These are phyloP conservation scores for Priocnemis perturbator DNA, from an alignment of 2,888 invertebrate genomes.

Conservation along the genomic window DNA sequence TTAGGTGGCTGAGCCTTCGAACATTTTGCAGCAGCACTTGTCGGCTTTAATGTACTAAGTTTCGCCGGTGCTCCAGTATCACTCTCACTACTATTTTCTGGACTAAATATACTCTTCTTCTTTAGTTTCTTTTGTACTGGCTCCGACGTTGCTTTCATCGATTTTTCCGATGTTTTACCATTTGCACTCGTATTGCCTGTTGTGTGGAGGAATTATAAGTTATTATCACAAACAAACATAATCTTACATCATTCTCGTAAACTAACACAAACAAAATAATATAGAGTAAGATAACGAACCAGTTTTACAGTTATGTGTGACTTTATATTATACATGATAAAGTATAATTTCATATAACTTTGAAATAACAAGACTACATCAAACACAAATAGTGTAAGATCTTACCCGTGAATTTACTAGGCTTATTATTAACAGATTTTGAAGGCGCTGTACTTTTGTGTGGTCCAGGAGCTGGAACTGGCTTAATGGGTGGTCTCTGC, in stretches of 20 bases:
- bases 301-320: neutral
- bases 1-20: conserved; percentile 70
- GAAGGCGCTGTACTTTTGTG: conserved; percentile 65
- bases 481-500: conserved; percentile 76
- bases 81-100: conserved; percentile 85
- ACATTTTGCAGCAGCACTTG: conserved; percentile 66
- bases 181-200: conserved; percentile 36
- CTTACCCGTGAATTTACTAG: conserved; percentile 64
- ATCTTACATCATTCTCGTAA: no score
- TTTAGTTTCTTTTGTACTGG: conserved; percentile 76
- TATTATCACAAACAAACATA: neutral
- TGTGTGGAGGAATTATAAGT: neutral
- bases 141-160: conserved; percentile 56
- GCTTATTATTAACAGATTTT: conserved; percentile 67
- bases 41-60: conserved; percentile 72
- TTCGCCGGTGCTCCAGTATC: conserved; percentile 75
- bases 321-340: neutral
- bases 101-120: conserved; percentile 89
- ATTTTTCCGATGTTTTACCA: conserved; percentile 58
- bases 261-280: no score
- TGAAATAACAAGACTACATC: neutral
- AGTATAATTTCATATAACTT: neutral
- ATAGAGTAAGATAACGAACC: no score
- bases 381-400: neutral
- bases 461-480: conserved; percentile 55